Base-by-base conservation (phyloP, 2,113 vertebrate species). In the Dasyornis broadbenti region DNA sequence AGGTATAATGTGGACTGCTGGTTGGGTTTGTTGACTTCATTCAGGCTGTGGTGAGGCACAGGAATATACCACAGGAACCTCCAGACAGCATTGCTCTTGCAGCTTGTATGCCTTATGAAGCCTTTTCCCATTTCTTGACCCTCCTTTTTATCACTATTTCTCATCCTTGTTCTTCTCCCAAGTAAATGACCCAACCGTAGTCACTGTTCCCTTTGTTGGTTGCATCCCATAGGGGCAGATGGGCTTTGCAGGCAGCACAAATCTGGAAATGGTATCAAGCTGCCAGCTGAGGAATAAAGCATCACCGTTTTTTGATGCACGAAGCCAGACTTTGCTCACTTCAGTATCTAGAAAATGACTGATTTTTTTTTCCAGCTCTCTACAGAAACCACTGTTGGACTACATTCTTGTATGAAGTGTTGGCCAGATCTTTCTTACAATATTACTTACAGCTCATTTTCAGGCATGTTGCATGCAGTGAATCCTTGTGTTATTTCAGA, bases 341-440 rank as follows among this genome's bases (percentile, higher is more conserved):
- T 92, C n/a, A 42, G 52, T 75, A 64, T 93, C 66, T 94, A 85
- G 71, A 91, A 95, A 60, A 80, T 88, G 9, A 90, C 71, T 94
- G 50, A 56, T 52, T 80, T 93, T 82, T 76, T 90, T 89, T 91
- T 75, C 59, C 68, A 79, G 5, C 37, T 80, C 77, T 92, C n/a
- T 84, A 53, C 77, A 82, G 83, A 89, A 87, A 57, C 66, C 54
- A 47, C 57, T 45, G 20, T 86, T 87, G 87, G 85, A 94, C 56
- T 80, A 78, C 52, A 71, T 81, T 71, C 82, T 56, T 88, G 68
- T 44, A 81, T 40, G 0, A 2, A 45, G 39, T n/a, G 23, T 68
- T 90, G 90, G 90, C 57, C 82, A 93, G 82, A 64, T 90, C 85
- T 89, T 83, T 89, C 92, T n/a, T n/a, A 78, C 77, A 66, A 20